Evolutionary conservation across 2,888 invertebrate genomes (phyloP).

Genomic region (Erannis defoliaria): DNA sequence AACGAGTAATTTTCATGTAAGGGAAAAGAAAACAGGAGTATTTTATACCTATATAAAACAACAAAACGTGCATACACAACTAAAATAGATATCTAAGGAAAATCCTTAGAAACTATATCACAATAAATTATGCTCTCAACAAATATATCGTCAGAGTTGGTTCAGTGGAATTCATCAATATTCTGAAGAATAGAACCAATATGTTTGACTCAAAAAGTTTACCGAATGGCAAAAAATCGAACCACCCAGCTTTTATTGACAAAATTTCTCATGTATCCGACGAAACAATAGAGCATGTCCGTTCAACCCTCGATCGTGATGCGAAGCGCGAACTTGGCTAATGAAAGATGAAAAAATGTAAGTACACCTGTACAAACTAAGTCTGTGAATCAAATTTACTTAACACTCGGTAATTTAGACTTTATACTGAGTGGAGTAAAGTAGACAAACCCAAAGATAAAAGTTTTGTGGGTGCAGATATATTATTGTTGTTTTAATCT

Average conservation of each 20-base stretch:
- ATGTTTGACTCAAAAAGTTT: constrained; percentile 50
- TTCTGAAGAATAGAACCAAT: constrained; percentile 46
- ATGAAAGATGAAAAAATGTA: constrained; percentile 81
- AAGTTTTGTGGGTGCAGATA: constrained; percentile 34
- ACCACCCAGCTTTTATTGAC: constrained; percentile 81
- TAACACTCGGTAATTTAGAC: constrained; percentile 28
- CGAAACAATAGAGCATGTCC: constrained; percentile 83
- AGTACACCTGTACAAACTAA: constrained; percentile 71
- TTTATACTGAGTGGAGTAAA: constrained; percentile 48
- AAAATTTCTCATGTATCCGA: constrained; percentile 81
- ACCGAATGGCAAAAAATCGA: constrained; percentile 57
- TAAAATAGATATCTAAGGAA: no score
- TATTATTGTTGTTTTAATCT: constrained; percentile 66
- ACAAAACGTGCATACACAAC: no score
- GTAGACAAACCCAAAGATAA: constrained; percentile 32
- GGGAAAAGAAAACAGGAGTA: no score
- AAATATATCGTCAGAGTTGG: constrained; percentile 30
- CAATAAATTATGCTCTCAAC: constrained; percentile 4
- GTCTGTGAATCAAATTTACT: constrained; percentile 10
- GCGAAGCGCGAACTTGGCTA: constrained; percentile 85
- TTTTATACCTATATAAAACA: no score
- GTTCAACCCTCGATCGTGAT: constrained; percentile 81
- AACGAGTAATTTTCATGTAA: no score
- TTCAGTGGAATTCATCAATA: constrained; percentile 48
- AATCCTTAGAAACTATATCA: no score